Evolutionary conservation across 2,113 vertebrate species (phyloP).

Genomic region (Formicarius rufipectus): DNA sequence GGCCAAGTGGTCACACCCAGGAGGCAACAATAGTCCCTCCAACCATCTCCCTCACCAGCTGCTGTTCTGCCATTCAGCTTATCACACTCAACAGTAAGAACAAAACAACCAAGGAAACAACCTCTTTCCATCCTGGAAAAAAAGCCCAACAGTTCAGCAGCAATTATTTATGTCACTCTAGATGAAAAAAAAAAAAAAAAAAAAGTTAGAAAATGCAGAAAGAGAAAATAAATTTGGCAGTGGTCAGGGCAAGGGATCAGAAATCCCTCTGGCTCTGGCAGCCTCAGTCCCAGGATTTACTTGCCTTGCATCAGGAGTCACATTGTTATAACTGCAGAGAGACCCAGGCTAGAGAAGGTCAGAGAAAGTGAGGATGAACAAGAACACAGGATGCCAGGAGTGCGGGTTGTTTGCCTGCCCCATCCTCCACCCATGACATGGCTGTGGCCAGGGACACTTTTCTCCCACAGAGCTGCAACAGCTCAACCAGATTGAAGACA

Average conservation of each 20-base stretch:
- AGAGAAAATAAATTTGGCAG: neutral
- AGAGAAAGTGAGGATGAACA: neutral
- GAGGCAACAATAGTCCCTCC: neutral
- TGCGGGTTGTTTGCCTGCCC: neutral
- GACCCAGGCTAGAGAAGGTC: neutral
- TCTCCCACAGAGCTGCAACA: neutral
- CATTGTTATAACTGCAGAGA: fast-evolving
- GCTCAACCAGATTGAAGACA: neutral
- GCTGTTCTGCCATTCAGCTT: neutral
- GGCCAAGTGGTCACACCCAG: neutral
- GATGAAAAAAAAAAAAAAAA: neutral
- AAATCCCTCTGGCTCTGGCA: neutral
- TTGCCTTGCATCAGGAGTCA: neutral
- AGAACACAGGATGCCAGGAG: neutral
- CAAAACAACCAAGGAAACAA: neutral
- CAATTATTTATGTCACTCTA: neutral
- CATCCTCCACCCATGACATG: fast-evolving
- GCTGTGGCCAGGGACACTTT: neutral
- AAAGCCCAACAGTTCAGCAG: neutral
- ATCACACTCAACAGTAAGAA: neutral
- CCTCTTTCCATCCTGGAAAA: neutral
- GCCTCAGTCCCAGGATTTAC: neutral
- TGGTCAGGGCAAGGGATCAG: neutral
- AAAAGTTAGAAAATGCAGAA: neutral
- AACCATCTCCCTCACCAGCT: fast-evolving